phyloP scores from a whole-genome alignment of 2,797 vertebrate genomes.

The Florisuga fusca region DNA sequence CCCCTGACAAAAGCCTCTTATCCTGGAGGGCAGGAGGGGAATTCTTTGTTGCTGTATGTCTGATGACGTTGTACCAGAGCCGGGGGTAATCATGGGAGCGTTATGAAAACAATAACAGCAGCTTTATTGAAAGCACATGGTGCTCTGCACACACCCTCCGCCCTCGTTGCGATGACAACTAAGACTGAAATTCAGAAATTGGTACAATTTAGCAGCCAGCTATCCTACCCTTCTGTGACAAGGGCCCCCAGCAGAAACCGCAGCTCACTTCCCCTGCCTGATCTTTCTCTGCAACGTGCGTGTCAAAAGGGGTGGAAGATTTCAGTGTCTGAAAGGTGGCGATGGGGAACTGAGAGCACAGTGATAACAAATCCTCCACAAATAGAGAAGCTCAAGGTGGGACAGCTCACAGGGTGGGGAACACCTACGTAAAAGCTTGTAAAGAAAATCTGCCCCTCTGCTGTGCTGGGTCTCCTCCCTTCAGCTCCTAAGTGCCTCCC shows the following conservation, averaged over 20 bases:
- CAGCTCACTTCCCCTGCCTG: background rate
- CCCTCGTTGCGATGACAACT: background rate
- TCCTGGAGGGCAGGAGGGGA: background rate
- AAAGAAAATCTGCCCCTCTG: background rate
- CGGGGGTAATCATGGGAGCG: background rate
- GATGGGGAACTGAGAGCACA: background rate
- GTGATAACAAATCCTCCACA: background rate
- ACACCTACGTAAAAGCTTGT: background rate
- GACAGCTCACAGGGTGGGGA: background rate
- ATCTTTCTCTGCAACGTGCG: background rate
- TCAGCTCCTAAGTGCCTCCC: background rate
- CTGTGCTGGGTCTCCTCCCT: background rate
- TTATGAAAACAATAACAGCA: conserved; percentile 32
- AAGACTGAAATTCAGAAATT: background rate
- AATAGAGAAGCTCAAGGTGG: background rate
- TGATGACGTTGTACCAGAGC: background rate
- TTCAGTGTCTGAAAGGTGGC: background rate
- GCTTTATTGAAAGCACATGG: conserved; percentile 31
- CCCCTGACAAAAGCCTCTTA: background rate
- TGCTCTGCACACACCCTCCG: background rate
- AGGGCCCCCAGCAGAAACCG: conserved; percentile 1
- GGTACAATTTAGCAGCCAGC: background rate
- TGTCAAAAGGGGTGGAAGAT: background rate
- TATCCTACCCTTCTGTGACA: background rate
- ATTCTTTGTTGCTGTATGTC: background rate